Evolutionary conservation across 2,888 invertebrate species (phyloP).

Genomic region (Podotricha telesiphe): DNA sequence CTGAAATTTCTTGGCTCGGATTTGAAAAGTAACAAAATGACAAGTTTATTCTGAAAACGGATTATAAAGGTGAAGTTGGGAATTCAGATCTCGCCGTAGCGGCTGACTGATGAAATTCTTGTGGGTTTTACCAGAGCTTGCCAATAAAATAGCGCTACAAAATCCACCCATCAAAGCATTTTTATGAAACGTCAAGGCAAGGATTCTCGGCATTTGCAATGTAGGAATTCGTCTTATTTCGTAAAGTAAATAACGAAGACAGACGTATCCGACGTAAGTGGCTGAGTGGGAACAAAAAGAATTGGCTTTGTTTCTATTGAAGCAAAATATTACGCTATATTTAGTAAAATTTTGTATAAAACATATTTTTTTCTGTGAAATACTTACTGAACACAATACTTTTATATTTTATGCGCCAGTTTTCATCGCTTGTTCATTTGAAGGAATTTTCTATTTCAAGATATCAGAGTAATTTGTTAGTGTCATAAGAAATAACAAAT

Average conservation of each 20-base stretch:
- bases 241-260: conserved; percentile 1
- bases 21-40: conserved; percentile 7
- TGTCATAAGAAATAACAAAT: no score
- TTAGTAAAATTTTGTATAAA: neutral
- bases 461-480: no score
- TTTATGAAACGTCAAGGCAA: conserved; percentile 29
- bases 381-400: no score
- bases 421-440: no score
- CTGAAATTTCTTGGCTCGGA: conserved; percentile 7
- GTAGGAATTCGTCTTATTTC: conserved; percentile 1
- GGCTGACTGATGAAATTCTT: conserved; percentile 33
- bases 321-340: neutral
- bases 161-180: conserved; percentile 20
- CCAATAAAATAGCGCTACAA: conserved; percentile 23
- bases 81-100: conserved; percentile 3
- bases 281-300: neutral
- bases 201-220: neutral
- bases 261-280: conserved; percentile 13
- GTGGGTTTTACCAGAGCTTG: conserved; percentile 18
- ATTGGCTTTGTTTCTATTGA: neutral
- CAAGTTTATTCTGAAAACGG: conserved; percentile 20
- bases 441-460: no score
- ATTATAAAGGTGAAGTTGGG: conserved; percentile 22
- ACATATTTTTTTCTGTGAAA: neutral
- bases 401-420: no score